Evolutionary conservation across 2,113 vertebrate species (phyloP), one percentile per base, ranked within the genome.

Genomic region (Peromyscus californicus): DNA sequence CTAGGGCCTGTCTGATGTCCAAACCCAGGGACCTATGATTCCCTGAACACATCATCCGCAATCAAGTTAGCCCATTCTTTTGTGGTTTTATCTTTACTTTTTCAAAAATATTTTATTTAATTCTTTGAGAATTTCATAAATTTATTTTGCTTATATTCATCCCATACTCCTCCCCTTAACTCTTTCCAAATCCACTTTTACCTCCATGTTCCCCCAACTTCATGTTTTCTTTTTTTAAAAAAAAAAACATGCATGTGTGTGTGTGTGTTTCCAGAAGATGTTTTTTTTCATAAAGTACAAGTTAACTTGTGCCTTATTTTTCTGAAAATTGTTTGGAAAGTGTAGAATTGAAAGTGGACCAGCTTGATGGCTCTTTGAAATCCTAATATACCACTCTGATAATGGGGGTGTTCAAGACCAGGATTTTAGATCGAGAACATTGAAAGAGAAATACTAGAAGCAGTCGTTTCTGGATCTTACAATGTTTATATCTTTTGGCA

Each of bases 261-360:
- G 2, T 54, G 48, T 24, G 79, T n/a, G 10, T 42, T 39, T 19
- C 21, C 88, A 36, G 17, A 84, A 91, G 45, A 8, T 61, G 31
- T 65, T 87, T 90, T n/a, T 13, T 42, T 90, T 94, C 67, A 39
- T 83, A 83, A 83, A 83, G 36, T 83, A 42, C 57, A 51, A 75
- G 33, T 87, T 42, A 90, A 45, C 17, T 90, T 90, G 48, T 42
- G 7, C 82, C n/a, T 29, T 96, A 48, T 57, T 78, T 91, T 74
- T 67, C n/a, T 39, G 16, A 76, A 94, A 76, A 39, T 48, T 84
- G 8, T 74, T 89, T 89, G 16, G 63, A 74, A 96, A 91, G 24
- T 72, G 29, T 76, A 65, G 29, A 74, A 79, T 74, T 33, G 42
- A 19, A 65, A 19, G 74, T 10, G 7, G 33, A 84, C 39, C 82